phyloP scores from a whole-genome alignment of 1,140 invertebrate genomes.

The Neuroterus valhalla region DNA sequence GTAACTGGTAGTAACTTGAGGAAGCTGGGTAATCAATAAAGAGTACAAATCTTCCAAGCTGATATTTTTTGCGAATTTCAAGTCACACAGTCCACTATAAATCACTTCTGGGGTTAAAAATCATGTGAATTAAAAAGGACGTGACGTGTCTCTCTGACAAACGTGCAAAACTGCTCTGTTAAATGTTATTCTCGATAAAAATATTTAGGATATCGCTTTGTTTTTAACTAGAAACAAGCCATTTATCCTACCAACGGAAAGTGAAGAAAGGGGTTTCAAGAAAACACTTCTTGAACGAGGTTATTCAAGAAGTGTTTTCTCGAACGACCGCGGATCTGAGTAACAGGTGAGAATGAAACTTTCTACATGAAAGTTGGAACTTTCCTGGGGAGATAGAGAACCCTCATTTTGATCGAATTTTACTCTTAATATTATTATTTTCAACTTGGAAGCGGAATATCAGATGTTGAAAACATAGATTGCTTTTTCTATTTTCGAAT shows the following conservation, averaged over 20 bases:
- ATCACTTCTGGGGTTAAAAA: background rate
- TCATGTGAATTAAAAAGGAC: background rate
- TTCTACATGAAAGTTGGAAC: conserved; percentile 2
- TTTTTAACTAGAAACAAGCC: too few relatives aligned
- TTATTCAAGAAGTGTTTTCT: background rate
- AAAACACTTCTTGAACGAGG: too few relatives aligned
- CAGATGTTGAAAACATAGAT: background rate
- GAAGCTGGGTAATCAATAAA: background rate
- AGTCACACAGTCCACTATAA: background rate
- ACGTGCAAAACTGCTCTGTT: background rate
- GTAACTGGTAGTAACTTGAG: background rate
- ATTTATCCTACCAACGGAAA: background rate
- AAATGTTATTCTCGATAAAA: background rate
- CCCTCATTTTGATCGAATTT: background rate
- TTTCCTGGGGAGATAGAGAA: background rate
- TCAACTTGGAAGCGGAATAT: background rate
- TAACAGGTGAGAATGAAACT: conserved; percentile 15
- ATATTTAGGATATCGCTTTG: too few relatives aligned
- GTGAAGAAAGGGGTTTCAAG: too few relatives aligned
- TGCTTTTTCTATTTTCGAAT: background rate
- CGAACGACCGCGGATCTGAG: background rate
- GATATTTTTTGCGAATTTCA: background rate
- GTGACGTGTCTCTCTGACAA: background rate
- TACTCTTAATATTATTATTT: background rate
- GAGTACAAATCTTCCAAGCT: conserved; percentile 1